Base-by-base conservation (phyloP, 2,113 vertebrate species). In the Rana temporaria region DNA sequence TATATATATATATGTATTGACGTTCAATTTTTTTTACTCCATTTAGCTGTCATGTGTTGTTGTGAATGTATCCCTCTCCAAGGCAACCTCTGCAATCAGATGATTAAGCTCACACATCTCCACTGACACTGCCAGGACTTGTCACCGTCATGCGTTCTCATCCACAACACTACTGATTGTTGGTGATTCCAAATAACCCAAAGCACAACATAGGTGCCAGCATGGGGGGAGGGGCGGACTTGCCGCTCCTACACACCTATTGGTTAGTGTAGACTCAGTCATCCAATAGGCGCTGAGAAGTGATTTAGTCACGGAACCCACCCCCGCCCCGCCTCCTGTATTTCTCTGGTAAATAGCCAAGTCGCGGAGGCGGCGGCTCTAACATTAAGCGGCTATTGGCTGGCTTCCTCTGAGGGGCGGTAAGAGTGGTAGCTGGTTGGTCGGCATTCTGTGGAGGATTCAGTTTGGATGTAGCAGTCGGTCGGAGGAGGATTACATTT, bases 321-420 rank as follows among this genome's bases (percentile, higher is more conserved):
- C 22, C 60, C 4, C 71, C 32, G 8, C 8, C 42, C 24, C 63
- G 16, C 17, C 53, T 19, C 14, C 6, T 7, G 48, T n/a, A 55
- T 55, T 79, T 63, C 20, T 69, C 56, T 19, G 64, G 77, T 84
- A 78, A 70, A 60, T 34, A 78, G 71, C 81, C 85, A 85, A 70
- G 62, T 20, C 48, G 55, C 52, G 60, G 84, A 67, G 86, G 87
- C 68, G 22, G 67, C 80, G 86, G 38, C 75, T 84, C 86, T 85
- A 56, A 69, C 67, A 56, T 30, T 30, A 20, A 60, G 22, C 82
- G 81, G 22, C 62, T 71, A 66, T 68, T 79, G 77, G 77, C 56
- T 59, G 53, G n/a, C 26, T 3, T 1, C 32, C 15, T 19, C 20
- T 15, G 26, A 56, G 53, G 77, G 77, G 26, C 64, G 52, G 64